A percentile compares a stretch with the other conserved stretches of the same genome.
Conservation (phyloP, 2,797 vertebrate genomes). For the Enteromius mattozi region DNA sequence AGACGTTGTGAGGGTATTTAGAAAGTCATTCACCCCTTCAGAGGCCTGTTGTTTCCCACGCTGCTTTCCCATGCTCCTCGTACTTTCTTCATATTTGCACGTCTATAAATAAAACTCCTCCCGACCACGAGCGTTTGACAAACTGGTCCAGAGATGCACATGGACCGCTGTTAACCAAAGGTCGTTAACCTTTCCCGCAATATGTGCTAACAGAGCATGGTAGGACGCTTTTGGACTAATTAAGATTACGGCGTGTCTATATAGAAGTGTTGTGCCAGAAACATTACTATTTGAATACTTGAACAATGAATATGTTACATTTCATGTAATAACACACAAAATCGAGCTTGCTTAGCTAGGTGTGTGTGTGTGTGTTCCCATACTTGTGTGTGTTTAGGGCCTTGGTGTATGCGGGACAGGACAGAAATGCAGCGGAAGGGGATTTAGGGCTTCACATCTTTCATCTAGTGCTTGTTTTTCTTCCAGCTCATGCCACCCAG, state of each 20-base stretch:
- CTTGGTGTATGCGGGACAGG: background rate
- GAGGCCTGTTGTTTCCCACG: slow-evolving; percentile 78
- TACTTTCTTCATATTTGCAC: slow-evolving; percentile 49
- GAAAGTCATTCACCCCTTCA: slow-evolving; percentile 70
- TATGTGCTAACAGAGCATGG: slow-evolving; percentile 8
- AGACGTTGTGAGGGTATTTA: slow-evolving; percentile 73
- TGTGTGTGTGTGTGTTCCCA: background rate
- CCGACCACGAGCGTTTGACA: slow-evolving; percentile 55
- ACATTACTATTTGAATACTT: background rate
- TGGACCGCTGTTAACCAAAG: slow-evolving; percentile 15
- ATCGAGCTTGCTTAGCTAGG: background rate
- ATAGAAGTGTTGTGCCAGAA: background rate
- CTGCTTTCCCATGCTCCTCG: slow-evolving; percentile 74
- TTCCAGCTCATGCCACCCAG: slow-evolving; percentile 65
- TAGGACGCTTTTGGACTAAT: background rate
- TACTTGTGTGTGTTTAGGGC: background rate
- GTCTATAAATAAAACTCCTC: slow-evolving; percentile 65
- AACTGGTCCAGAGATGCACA: slow-evolving; percentile 43
- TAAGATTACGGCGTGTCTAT: background rate
- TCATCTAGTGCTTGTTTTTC: slow-evolving; percentile 61
- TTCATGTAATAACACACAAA: background rate
- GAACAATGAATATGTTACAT: background rate
- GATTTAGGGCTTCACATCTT: slow-evolving; percentile 49
- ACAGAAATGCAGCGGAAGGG: background rate
- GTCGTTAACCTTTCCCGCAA: slow-evolving; percentile 26